Conservation (phyloP, 2,888 invertebrate genomes). For the Cephus pygmeus region DNA sequence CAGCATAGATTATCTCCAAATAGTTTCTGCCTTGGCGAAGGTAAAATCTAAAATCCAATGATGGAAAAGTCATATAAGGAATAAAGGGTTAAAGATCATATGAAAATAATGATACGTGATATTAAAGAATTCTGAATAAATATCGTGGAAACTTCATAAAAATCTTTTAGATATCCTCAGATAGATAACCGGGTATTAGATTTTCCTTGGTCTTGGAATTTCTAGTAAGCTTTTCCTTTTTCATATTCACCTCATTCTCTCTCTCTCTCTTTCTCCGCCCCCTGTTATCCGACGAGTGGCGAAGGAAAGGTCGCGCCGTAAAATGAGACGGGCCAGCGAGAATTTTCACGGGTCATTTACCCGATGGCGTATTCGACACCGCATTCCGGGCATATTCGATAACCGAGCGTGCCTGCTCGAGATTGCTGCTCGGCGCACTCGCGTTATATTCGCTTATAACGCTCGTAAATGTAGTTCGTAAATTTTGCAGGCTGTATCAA, state of each 20-base stretch:
- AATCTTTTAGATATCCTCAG: too few relatives aligned
- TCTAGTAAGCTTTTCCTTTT: constrained; percentile 25
- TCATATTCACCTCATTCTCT: constrained; percentile 18
- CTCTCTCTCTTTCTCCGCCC: constrained; percentile 3
- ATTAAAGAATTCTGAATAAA: background rate
- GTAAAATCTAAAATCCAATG: too few relatives aligned
- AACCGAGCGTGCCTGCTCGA: constrained; percentile 30
- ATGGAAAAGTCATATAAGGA: too few relatives aligned
- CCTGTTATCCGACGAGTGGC: constrained; percentile 8
- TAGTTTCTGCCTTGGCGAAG: too few relatives aligned
- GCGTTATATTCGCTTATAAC: constrained; percentile 8
- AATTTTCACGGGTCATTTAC: constrained; percentile 60
- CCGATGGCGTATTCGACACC: constrained; percentile 53
- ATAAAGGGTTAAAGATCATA: too few relatives aligned
- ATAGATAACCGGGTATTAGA: too few relatives aligned
- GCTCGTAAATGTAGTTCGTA: constrained; percentile 16
- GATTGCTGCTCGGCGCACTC: constrained; percentile 16
- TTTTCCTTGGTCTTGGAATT: constrained; percentile 22
- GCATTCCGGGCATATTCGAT: constrained; percentile 52
- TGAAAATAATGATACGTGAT: background rate
- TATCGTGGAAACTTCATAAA: background rate
- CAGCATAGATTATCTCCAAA: too few relatives aligned
- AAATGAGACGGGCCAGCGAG: constrained; percentile 45
- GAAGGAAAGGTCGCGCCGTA: constrained; percentile 26
- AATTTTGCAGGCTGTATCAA: constrained; percentile 3